A percentile compares a stretch with the other conserved stretches of the same genome.
These are phyloP conservation scores for Tapirus terrestris DNA, from an alignment of 2,113 vertebrate species.

Conservation along the genomic window DNA sequence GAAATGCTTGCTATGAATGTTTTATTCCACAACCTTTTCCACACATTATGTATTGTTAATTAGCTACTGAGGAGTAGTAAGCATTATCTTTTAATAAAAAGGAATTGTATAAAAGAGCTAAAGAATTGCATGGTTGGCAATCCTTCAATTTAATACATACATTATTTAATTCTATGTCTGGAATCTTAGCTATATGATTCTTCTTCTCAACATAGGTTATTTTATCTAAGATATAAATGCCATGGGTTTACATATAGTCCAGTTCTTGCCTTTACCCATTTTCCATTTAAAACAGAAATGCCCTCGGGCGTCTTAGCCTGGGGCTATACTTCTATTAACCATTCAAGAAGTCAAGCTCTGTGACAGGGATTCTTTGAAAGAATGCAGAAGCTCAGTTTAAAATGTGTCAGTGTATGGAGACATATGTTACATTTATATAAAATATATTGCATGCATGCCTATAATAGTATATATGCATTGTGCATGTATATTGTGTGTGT, in stretches of 20 bases:
- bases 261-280: neutral
- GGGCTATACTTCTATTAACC: neutral
- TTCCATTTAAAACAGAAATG: neutral
- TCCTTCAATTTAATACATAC: neutral
- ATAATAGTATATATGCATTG: neutral
- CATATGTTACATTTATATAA: neutral
- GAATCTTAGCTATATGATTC: neutral
- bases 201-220: neutral
- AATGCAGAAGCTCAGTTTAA: slow-evolving; percentile 30
- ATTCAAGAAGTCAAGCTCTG: neutral
- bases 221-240: neutral
- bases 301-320: neutral
- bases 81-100: slow-evolving; percentile 27
- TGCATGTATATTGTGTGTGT: neutral
- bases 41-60: slow-evolving; percentile 55
- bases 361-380: neutral
- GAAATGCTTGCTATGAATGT: neutral
- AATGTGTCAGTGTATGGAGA: neutral
- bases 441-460: neutral
- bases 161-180: neutral
- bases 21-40: slow-evolving; percentile 36
- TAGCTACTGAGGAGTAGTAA: neutral
- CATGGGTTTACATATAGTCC: neutral
- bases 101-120: neutral
- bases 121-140: neutral